A percentile compares a stretch with the other conserved stretches of the same genome.
phyloP scores from a whole-genome alignment of 2,888 invertebrate species.

The Sarcophaga variegata region DNA sequence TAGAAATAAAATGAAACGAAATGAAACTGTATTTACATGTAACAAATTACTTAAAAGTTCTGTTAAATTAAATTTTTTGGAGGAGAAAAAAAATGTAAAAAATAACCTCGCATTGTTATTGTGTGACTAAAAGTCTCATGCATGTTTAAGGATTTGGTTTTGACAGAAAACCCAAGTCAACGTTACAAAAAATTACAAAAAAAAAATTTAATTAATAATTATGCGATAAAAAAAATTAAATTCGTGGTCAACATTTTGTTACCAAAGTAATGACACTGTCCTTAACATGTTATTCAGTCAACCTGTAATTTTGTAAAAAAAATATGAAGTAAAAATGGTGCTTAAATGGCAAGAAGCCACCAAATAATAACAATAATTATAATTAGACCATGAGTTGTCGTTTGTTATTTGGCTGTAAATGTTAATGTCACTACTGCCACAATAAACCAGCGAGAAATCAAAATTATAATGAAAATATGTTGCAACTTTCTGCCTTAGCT shows the following conservation, averaged over 20 bases:
- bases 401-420: background rate
- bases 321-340: background rate
- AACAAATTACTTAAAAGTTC: constrained; percentile 45
- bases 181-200: background rate
- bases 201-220: background rate
- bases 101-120: constrained; percentile 28
- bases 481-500: constrained; percentile 49
- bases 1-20: constrained; percentile 13
- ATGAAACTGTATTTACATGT: constrained; percentile 13
- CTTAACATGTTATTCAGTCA: constrained; percentile 18
- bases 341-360: constrained; percentile 10
- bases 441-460: background rate
- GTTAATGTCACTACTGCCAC: background rate
- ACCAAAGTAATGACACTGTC: constrained; percentile 38
- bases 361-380: constrained; percentile 45
- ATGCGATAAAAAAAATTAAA: background rate
- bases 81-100: background rate
- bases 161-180: background rate
- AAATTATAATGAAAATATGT: constrained; percentile 26
- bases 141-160: constrained; percentile 37
- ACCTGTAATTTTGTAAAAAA: background rate
- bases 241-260: constrained; percentile 7
- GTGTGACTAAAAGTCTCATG: constrained; percentile 7
- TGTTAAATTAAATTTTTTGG: constrained; percentile 14
- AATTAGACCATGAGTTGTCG: constrained; percentile 44